A percentile compares a stretch with the other conserved stretches of the same genome.
Evolutionary conservation across 2,113 vertebrate genomes (phyloP).

Genomic region (Pampusana beccarii): DNA sequence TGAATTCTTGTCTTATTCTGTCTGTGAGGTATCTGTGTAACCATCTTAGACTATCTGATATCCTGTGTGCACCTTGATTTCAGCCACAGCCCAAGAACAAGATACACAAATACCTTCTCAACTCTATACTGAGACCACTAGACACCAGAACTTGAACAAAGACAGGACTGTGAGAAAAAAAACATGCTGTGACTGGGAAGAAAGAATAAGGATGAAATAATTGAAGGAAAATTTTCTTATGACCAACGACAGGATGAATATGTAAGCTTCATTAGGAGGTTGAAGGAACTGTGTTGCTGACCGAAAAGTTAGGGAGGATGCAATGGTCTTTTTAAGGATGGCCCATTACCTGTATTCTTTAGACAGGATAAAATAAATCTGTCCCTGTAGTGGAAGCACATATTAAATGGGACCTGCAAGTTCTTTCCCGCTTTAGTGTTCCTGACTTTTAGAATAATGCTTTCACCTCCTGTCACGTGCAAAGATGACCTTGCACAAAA

Average conservation of each 20-base stretch:
- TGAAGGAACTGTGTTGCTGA: not conserved
- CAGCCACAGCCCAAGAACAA: not conserved
- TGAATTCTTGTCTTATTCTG: not conserved
- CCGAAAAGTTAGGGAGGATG: not conserved
- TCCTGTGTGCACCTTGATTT: not conserved
- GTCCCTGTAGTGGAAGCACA: not conserved
- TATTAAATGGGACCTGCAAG: not conserved
- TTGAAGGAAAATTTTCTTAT: not conserved
- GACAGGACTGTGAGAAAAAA: not conserved
- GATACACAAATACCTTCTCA: not conserved
- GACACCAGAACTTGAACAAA: not conserved
- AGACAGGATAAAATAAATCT: not conserved
- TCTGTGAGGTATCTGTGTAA: not conserved
- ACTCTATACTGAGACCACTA: accelerated
- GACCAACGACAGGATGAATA: not conserved
- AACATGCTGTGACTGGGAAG: not conserved
- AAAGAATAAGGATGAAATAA: not conserved
- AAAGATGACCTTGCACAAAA: not conserved
- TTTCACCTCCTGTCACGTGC: not conserved
- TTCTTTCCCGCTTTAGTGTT: not conserved
- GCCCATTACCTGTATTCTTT: not conserved
- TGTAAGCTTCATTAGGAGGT: accelerated
- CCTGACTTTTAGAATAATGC: not conserved
- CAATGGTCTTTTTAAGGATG: not conserved
- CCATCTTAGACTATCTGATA: not conserved